Conservation (phyloP, 2,888 invertebrate species). For the Pseudococcus viburni region DNA sequence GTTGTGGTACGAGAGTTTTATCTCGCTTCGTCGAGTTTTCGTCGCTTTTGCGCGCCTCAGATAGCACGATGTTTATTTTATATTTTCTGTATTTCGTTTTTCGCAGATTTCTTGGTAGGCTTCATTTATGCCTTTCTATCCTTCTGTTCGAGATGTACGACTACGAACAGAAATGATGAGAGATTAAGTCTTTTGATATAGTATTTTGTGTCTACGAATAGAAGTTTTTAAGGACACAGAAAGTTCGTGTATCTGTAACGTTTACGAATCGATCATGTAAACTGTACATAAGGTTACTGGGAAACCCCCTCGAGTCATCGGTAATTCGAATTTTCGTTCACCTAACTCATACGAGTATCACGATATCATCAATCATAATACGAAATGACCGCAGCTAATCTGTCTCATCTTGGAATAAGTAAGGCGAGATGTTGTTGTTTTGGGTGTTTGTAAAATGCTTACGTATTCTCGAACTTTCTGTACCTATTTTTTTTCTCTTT, state of each 20-base stretch:
- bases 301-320: not conserved
- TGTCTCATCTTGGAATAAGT: not conserved
- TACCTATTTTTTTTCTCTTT: not conserved
- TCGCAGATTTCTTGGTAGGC: not conserved
- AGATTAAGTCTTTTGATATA: not conserved
- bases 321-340: slow-evolving; percentile 4
- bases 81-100: not conserved
- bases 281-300: not conserved
- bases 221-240: not conserved
- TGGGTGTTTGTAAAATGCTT: not conserved
- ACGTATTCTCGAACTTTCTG: not conserved
- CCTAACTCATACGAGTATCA: too few species aligned
- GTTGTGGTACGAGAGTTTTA: slow-evolving; percentile 16
- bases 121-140: not conserved
- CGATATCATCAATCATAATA: slow-evolving; percentile 1
- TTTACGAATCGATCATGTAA: slow-evolving; percentile 14
- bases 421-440: not conserved
- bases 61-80: not conserved
- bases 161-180: not conserved
- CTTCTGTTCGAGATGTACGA: not conserved
- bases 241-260: not conserved
- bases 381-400: not conserved
- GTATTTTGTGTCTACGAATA: not conserved
- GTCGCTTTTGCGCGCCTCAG: slow-evolving; percentile 14
- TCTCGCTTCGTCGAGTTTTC: slow-evolving; percentile 20